A percentile compares a stretch with the other conserved stretches of the same genome.
Evolutionary conservation across 2,888 invertebrate species (phyloP).

Genomic region (Subacronicta megacephala): DNA sequence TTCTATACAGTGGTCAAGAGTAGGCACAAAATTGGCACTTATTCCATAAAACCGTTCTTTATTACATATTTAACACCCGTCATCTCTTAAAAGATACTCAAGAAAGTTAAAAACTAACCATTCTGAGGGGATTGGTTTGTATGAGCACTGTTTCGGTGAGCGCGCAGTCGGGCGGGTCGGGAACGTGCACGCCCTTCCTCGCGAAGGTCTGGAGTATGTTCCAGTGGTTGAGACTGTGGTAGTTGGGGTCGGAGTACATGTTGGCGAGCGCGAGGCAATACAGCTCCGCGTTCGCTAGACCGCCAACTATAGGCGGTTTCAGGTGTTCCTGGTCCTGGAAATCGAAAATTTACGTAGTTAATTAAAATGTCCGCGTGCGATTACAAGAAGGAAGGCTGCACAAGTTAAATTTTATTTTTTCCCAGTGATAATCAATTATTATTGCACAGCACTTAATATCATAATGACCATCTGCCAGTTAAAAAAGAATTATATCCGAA

Average conservation of each 20-base stretch:
- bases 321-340: constrained; percentile 96
- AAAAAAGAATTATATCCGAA: neutral
- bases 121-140: constrained; percentile 97
- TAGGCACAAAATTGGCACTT: too few species aligned
- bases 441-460: neutral
- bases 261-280: constrained; percentile 98
- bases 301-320: constrained; percentile 97
- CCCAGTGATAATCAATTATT: neutral
- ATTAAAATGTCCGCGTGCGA: too few species aligned
- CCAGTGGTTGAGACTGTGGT: constrained; percentile 98
- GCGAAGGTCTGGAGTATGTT: constrained; percentile 97
- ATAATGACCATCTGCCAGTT: neutral
- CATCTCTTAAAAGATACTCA: neutral
- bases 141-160: constrained; percentile 98
- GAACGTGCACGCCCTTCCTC: constrained; percentile 96
- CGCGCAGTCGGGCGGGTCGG: constrained; percentile 95
- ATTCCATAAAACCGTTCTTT: too few species aligned
- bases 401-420: neutral
- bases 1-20: too few species aligned
- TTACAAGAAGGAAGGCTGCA: neutral
- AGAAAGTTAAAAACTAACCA: constrained; percentile 90
- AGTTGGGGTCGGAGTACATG: constrained; percentile 98
- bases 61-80: too few species aligned
- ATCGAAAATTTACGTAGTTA: neutral
- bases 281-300: constrained; percentile 97